Base-by-base conservation (phyloP, 2,797 vertebrate species). In the Pogoniulus pusillus region DNA sequence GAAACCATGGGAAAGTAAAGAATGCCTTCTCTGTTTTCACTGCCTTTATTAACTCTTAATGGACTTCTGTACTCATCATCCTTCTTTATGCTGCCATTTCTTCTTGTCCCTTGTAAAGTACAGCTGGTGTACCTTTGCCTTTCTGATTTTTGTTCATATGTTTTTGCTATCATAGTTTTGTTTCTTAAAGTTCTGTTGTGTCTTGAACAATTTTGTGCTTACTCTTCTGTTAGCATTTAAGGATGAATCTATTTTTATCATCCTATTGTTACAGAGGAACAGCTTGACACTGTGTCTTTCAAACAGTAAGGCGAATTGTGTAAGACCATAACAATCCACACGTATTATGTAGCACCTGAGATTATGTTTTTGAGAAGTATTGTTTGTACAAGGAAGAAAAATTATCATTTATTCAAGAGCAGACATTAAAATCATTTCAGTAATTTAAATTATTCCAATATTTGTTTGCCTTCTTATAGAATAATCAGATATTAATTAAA, bases 401-500 rank as follows among this genome's bases (percentile, higher is more conserved):
- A 83, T 11, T 60, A 81, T 6, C 24, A 9, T 93, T 27, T 89
- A 30, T 83, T 92, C 29, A 57, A 3, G 35, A 88, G 9, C 0
- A 83, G 66, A 29, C 34, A 69, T 85, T 77, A 18, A 87, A 92
- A 57, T 37, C 0, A 16, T 84, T 82, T 89, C 55, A 65, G 7
- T 51, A 9, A 65, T 66, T 84, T 84, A 60, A 80, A 51, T 72
- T 1, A 39, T 68, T 59, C 87, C 51, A 77, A 0, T 78, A 81
- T 58, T 89, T 89, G 53, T 55, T 89, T 83, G 49, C 64, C 12
- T 60, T 51, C 53, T 27, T 76, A 43, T 78, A 57, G 15, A 70
- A 66, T 82, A 95, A 87, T 82, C 35, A 54, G 41, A 69, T 35
- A 68, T 18, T 51, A 71, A 62, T 16, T 81, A 80, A 94, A 45